Evolutionary conservation across 1,140 invertebrate species (phyloP).

Genomic region (Chymomyza costata): DNA sequence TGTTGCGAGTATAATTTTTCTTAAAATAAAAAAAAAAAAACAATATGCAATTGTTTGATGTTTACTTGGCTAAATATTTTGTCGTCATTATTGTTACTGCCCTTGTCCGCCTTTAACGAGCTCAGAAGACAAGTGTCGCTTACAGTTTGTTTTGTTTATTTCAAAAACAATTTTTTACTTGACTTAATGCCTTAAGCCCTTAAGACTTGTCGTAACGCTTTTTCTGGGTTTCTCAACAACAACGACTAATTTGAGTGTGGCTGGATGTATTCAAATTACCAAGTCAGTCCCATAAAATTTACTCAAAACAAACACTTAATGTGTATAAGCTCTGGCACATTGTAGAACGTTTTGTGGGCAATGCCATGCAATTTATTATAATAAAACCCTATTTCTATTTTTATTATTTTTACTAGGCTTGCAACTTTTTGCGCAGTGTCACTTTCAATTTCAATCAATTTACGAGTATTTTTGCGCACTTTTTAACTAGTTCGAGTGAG

Average conservation of each 20-base stretch:
- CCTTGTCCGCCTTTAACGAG: too few species aligned
- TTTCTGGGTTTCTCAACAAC: constrained; percentile 17
- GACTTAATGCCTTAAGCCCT: constrained; percentile 17
- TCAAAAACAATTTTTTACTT: too few species aligned
- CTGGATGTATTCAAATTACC: constrained; percentile 4
- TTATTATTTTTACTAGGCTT: constrained; percentile 18
- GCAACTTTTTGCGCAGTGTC: constrained; percentile 54
- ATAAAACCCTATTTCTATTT: constrained; percentile 37
- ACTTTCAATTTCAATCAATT: constrained; percentile 70
- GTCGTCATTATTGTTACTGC: constrained; percentile 9
- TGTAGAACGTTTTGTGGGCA: background rate
- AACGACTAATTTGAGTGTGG: too few species aligned
- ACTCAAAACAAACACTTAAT: too few species aligned
- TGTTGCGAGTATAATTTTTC: constrained; percentile 18
- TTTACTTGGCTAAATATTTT: constrained; percentile 33
- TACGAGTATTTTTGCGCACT: constrained; percentile 24
- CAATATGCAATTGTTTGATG: constrained; percentile 28
- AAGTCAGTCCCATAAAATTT: too few species aligned
- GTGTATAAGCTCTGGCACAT: too few species aligned
- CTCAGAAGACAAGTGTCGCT: constrained; percentile 2
- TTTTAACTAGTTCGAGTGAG: constrained; percentile 29
- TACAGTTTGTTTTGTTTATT: constrained; percentile 2
- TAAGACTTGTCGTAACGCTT: constrained; percentile 12
- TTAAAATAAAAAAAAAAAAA: constrained; percentile 1
- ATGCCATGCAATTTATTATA: constrained; percentile 36